Base-by-base conservation (phyloP, 2,797 vertebrate genomes). In the Varecia variegata region DNA sequence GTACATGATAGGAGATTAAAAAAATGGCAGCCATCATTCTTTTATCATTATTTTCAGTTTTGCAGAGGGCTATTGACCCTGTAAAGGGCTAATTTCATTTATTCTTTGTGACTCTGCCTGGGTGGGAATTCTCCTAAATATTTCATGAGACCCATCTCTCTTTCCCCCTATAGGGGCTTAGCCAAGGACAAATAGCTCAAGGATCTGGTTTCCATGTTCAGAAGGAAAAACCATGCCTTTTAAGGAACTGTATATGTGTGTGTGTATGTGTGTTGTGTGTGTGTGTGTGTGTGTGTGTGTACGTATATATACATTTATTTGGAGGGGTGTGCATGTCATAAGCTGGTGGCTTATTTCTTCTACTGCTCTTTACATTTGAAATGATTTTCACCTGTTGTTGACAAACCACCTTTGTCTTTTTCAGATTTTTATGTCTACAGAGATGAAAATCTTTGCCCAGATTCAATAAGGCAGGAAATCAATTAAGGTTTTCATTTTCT, bases 401-500 rank as follows among this genome's bases (percentile, higher is more conserved):
- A 97, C 92, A 95, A 96, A 86, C 30, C 56, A 76, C 60, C 85
- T 95, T 92, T 90, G 88, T 92, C 70, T 93, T 96, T 96, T 95
- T 84, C 86, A 88, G 74, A 70, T 81, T 96, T 88, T 74, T 82
- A 35, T 82, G 70, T 93, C 74, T 90, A 52, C 17, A 86, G 86
- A 97, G 88, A 95, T 91, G 71, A 97, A 96, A 96, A 93, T 81
- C 94, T 92, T 95, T 92, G 82, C 93, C 85, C 43, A 88, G 84
- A 97, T 97, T 97, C 96, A 88, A 94, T 96, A 93, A 96, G 94
- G 95, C 94, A 98, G 95, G 94, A 98, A 98, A 98, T 98, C 98
- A 98, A 98, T 98, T 87, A 98, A 95, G 58, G 92, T 98, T 97
- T 98, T 97, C 96, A 97, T 97, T 96, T 96, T 96, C 97, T 93